Percentiles rank a stretch among this genome's conserved stretches.
Conservation (phyloP, 2,113 vertebrate species). For the Peromyscus maniculatus region DNA sequence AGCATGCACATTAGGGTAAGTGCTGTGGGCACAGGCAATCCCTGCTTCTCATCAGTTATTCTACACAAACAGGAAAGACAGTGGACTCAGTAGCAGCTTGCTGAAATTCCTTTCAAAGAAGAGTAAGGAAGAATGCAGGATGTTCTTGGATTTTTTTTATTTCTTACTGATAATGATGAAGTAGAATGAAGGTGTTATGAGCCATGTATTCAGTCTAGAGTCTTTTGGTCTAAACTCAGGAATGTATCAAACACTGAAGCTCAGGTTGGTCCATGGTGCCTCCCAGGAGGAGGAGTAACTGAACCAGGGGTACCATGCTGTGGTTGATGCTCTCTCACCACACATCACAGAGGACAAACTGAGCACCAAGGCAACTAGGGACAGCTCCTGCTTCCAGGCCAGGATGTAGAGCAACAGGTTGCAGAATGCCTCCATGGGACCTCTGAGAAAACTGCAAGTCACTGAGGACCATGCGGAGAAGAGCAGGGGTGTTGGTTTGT, state of each 20-base stretch:
- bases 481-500: neutral
- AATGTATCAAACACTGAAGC: neutral
- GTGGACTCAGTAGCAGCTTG: neutral
- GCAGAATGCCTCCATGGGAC: neutral
- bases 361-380: neutral
- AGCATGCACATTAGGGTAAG: neutral
- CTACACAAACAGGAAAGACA: neutral
- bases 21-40: neutral
- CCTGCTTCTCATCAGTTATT: neutral
- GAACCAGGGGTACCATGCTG: neutral
- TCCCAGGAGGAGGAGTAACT: neutral
- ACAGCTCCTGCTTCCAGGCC: neutral
- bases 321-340: neutral
- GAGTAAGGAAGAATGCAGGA: neutral
- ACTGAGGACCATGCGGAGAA: neutral
- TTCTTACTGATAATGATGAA: neutral
- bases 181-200: neutral
- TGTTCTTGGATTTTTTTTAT: neutral
- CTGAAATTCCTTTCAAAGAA: neutral
- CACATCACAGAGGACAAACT: neutral
- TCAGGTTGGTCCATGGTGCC: neutral
- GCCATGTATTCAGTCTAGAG: neutral
- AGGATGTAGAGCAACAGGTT: neutral
- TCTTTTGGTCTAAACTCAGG: neutral
- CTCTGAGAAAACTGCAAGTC: neutral